These are phyloP conservation scores for Pristis pectinata DNA, from an alignment of 2,797 vertebrate genomes.

Conservation along the genomic window DNA sequence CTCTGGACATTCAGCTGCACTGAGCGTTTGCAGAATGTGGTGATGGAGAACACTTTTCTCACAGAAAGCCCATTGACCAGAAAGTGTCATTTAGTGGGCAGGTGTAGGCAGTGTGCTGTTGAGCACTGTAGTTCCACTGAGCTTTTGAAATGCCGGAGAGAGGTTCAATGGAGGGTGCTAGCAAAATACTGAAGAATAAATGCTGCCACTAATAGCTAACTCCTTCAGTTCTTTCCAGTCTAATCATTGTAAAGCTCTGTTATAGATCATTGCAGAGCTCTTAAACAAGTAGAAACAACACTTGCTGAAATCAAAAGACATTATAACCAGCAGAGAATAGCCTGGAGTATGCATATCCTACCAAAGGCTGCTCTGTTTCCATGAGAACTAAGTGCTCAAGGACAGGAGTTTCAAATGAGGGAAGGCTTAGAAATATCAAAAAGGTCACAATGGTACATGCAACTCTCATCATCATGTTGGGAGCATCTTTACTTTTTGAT, in stretches of 20 bases:
- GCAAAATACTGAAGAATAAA: background rate
- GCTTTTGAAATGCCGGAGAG: background rate
- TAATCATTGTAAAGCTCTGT: background rate
- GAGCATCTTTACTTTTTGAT: background rate
- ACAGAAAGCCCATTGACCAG: background rate
- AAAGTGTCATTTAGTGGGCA: background rate
- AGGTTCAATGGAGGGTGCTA: background rate
- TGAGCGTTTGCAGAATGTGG: background rate
- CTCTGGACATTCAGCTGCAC: background rate
- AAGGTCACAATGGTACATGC: background rate
- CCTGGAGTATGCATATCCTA: background rate
- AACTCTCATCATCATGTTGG: background rate
- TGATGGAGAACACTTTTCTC: background rate
- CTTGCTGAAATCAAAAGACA: background rate
- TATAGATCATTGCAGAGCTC: background rate
- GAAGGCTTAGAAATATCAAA: background rate
- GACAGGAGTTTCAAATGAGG: background rate
- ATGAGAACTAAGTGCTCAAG: constrained; percentile 22
- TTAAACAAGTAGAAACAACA: background rate
- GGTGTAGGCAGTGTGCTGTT: background rate
- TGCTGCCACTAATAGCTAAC: background rate
- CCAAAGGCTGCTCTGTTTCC: background rate
- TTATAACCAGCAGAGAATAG: background rate
- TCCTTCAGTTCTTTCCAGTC: background rate
- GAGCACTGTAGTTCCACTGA: background rate